These are phyloP conservation scores for Sialia sialis DNA, from an alignment of 2,113 vertebrate species.

Conservation along the genomic window DNA sequence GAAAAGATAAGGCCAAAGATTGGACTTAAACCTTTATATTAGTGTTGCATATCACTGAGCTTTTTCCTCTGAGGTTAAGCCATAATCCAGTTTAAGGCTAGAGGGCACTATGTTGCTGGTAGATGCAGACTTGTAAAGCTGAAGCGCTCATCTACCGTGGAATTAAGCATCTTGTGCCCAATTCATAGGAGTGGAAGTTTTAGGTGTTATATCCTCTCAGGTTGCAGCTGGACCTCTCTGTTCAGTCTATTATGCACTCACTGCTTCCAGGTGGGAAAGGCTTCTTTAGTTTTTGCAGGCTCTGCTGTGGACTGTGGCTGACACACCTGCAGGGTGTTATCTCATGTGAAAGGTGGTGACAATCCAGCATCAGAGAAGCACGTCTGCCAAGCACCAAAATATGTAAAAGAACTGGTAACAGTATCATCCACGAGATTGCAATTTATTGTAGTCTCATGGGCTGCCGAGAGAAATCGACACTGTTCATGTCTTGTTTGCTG, in stretches of 20 bases:
- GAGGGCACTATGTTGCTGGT: slow-evolving; percentile 52
- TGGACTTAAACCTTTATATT: neutral
- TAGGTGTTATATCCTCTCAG: neutral
- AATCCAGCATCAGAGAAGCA: neutral
- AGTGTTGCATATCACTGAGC: neutral
- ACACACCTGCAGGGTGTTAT: neutral
- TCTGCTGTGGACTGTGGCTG: neutral
- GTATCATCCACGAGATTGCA: neutral
- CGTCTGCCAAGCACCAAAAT: neutral
- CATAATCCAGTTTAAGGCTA: neutral
- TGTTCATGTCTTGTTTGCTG: neutral
- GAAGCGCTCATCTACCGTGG: neutral
- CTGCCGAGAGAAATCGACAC: accelerated
- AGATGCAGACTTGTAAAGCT: neutral
- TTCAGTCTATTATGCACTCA: neutral
- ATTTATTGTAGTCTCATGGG: neutral
- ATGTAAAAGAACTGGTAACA: neutral
- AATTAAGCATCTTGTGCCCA: neutral
- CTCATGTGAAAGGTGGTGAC: neutral
- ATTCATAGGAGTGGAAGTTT: neutral
- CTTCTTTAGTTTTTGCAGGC: neutral
- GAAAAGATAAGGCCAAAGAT: neutral
- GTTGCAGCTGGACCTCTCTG: neutral
- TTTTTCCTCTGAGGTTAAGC: neutral
- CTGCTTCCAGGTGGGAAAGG: neutral